phyloP scores from a whole-genome alignment of 1,140 invertebrate species.

The Diuraphis noxia region DNA sequence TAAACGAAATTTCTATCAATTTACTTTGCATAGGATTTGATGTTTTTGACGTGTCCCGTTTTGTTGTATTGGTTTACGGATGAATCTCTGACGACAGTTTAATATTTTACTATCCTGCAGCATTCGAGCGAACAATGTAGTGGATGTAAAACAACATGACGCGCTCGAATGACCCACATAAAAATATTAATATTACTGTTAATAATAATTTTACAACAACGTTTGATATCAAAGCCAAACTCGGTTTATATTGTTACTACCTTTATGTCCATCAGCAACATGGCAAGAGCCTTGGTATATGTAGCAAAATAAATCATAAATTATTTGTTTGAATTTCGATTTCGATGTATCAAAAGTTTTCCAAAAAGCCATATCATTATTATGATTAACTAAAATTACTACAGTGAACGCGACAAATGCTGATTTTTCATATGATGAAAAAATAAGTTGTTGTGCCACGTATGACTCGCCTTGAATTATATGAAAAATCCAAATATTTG shows the following conservation, averaged over 20 bases:
- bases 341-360: not conserved
- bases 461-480: not conserved
- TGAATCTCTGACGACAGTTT: not conserved
- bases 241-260: not conserved
- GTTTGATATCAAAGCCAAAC: not conserved
- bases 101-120: not conserved
- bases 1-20: not conserved
- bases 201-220: too few relatives aligned
- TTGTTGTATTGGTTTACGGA: not conserved
- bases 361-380: too few relatives aligned
- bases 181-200: not conserved
- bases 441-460: not conserved
- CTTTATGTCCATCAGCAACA: not conserved
- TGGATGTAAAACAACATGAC: not conserved
- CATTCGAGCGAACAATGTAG: not conserved
- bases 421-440: too few relatives aligned
- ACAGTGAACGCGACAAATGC: too few relatives aligned
- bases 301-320: not conserved
- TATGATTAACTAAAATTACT: too few relatives aligned
- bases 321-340: not conserved
- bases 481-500: not conserved
- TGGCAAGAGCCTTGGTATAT: rapidly evolving
- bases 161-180: not conserved
- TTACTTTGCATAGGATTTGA: not conserved
- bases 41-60: not conserved